Conservation (phyloP, 1,140 invertebrate genomes). For the Trigoniulus corallinus region DNA sequence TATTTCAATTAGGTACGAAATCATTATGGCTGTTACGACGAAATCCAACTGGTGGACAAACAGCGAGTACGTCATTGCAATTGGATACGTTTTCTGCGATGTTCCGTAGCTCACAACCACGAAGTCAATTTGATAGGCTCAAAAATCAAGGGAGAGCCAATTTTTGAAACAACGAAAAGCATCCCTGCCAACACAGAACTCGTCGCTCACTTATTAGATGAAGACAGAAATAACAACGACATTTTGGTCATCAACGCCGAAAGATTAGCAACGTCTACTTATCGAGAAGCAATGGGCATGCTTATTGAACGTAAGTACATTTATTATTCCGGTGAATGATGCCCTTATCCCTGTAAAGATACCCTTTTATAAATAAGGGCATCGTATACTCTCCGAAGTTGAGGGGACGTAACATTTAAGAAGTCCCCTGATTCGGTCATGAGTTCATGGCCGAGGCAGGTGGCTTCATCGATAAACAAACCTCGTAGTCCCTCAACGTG, state of each 20-base stretch:
- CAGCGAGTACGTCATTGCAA: constrained; percentile 73
- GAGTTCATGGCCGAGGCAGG: too few species aligned
- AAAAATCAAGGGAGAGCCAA: constrained; percentile 67
- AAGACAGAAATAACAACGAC: background rate
- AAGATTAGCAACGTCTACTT: background rate
- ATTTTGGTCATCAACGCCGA: background rate
- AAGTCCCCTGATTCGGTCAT: too few species aligned
- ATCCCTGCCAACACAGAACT: constrained; percentile 70
- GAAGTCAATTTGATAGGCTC: constrained; percentile 76
- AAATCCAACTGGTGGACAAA: constrained; percentile 53
- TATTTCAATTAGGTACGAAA: constrained; percentile 52
- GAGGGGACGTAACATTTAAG: too few species aligned
- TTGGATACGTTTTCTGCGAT: constrained; percentile 78
- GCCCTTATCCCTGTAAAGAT: background rate
- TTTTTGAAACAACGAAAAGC: constrained; percentile 69
- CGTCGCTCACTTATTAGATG: constrained; percentile 49
- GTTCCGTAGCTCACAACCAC: constrained; percentile 53
- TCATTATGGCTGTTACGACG: constrained; percentile 74
- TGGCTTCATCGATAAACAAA: background rate
- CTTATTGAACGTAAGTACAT: constrained; percentile 3
- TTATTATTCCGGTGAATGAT: background rate
- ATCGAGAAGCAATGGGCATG: background rate
- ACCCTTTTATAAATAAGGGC: background rate
- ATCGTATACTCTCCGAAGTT: too few species aligned
- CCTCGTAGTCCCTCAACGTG: background rate